phyloP scores from a whole-genome alignment of 2,113 vertebrate species.

The Monopterus albus region DNA sequence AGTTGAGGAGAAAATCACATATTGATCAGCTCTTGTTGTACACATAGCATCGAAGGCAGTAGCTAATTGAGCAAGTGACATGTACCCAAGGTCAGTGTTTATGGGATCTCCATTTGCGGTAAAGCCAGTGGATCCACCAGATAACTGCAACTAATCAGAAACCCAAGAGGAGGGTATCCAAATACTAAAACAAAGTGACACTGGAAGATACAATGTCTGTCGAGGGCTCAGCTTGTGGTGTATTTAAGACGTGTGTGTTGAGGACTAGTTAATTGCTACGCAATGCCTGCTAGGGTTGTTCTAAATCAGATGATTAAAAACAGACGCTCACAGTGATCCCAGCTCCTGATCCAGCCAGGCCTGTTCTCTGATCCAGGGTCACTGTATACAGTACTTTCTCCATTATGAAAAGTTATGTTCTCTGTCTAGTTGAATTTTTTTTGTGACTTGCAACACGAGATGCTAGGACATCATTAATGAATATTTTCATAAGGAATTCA shows the following conservation, averaged over 20 bases:
- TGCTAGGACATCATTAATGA: no score
- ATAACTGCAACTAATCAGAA: conserved; percentile 51
- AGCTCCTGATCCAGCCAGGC: background rate
- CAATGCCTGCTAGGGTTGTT: background rate
- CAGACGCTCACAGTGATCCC: background rate
- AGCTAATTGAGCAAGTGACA: background rate
- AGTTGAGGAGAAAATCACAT: background rate
- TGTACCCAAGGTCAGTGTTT: conserved; percentile 10
- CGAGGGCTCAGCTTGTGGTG: background rate
- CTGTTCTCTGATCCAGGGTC: no score
- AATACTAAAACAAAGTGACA: conserved; percentile 44
- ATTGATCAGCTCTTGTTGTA: no score
- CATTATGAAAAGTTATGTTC: no score
- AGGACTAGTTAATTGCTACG: conserved; percentile 29
- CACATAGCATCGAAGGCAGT: no score
- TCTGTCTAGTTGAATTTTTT: no score
- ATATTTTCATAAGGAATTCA: no score
- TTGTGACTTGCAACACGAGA: no score
- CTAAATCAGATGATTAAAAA: no score
- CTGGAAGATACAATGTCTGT: conserved; percentile 46
- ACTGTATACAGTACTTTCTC: no score
- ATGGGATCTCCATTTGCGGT: conserved; percentile 22
- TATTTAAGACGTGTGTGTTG: background rate
- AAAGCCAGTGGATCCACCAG: conserved; percentile 5
- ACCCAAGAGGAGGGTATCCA: conserved; percentile 65